Conservation (phyloP, 2,797 vertebrate genomes). For the Coendou prehensilis region DNA sequence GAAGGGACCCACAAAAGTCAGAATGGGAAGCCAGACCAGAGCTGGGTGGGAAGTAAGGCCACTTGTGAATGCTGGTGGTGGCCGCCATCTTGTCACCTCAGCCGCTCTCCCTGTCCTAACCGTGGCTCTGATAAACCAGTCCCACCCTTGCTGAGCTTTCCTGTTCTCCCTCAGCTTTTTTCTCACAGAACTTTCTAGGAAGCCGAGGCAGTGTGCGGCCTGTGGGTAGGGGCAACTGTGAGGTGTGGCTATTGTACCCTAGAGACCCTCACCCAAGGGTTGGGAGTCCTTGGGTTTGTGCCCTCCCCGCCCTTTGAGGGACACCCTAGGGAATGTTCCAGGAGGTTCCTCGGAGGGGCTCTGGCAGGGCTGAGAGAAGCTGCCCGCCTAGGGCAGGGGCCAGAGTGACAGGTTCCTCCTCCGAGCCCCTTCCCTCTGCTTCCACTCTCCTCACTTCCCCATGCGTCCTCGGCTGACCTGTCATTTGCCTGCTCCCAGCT, state of each 20-base stretch:
- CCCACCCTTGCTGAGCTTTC: neutral
- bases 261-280: neutral
- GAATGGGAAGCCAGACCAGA: neutral
- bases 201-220: neutral
- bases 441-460: neutral
- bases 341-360: neutral
- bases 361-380: neutral
- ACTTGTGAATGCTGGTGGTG: neutral
- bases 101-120: neutral
- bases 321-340: rapidly evolving
- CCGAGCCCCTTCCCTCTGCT: neutral
- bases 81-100: rapidly evolving
- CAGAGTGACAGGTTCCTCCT: neutral
- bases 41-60: neutral
- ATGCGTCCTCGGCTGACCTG: neutral
- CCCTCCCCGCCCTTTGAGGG: neutral
- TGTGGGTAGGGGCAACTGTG: neutral
- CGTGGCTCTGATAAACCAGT: rapidly evolving
- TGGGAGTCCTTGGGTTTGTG: neutral
- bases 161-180: neutral
- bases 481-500: neutral
- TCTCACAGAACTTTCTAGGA: conserved; percentile 46
- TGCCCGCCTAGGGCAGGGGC: neutral
- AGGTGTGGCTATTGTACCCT: rapidly evolving
- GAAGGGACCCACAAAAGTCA: neutral